These are phyloP conservation scores for Zosterops hypoxanthus DNA, from an alignment of 2,113 vertebrate genomes.

Conservation along the genomic window DNA sequence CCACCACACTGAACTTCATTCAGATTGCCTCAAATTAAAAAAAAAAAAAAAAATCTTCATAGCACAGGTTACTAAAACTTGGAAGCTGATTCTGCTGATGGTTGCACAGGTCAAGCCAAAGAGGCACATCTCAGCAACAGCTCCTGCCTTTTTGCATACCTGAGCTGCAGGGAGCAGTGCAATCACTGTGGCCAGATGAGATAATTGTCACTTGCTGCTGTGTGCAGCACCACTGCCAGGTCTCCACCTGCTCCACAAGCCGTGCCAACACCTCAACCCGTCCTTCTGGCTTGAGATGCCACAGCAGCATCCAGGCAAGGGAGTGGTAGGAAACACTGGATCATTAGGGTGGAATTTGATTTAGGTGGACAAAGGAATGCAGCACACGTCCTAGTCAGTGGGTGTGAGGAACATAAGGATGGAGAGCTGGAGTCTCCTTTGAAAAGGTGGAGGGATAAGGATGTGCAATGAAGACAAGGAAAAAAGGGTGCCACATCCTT, in stretches of 20 bases:
- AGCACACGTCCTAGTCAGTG: background rate
- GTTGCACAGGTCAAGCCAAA: background rate
- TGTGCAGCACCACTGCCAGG: background rate
- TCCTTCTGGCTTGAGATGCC: slow-evolving; percentile 31
- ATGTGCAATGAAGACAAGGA: background rate
- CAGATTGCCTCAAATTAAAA: background rate
- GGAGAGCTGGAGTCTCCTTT: background rate
- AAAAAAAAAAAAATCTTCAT: background rate
- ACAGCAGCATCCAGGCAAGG: background rate
- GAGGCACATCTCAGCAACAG: background rate
- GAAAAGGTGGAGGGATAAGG: background rate
- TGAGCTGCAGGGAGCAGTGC: background rate
- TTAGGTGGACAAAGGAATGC: slow-evolving; percentile 55
- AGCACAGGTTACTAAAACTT: background rate
- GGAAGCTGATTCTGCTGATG: background rate
- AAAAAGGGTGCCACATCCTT: background rate
- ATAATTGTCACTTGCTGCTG: slow-evolving; percentile 7
- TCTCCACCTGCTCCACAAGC: background rate
- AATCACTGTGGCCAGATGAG: background rate
- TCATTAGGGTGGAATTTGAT: slow-evolving; percentile 47
- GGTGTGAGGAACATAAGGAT: background rate
- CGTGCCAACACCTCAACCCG: slow-evolving; percentile 26
- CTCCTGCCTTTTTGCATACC: background rate
- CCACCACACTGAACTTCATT: background rate
- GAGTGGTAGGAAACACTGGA: slow-evolving; percentile 7